Conservation (phyloP, 1,140 invertebrate genomes). For the Leucophenga varia region DNA sequence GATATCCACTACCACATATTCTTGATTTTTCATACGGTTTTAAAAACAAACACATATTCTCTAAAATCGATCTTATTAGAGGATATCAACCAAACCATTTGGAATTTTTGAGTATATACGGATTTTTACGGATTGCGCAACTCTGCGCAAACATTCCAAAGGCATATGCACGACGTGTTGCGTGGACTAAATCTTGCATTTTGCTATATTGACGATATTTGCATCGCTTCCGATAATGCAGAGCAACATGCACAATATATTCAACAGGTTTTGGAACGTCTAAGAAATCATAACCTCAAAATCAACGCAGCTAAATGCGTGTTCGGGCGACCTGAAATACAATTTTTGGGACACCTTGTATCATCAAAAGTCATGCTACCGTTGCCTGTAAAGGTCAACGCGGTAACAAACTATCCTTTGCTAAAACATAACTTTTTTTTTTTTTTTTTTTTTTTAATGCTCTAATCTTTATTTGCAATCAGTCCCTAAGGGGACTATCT, state of each 20-base stretch:
- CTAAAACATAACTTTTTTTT: conserved; percentile 4
- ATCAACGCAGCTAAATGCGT: conserved; percentile 33
- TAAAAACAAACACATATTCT: too few species aligned
- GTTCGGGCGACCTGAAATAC: conserved; percentile 29
- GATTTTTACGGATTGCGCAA: conserved; percentile 40
- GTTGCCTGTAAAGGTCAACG: conserved; percentile 14
- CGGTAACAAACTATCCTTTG: conserved; percentile 20
- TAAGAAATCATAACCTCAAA: conserved; percentile 26
- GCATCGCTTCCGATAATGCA: conserved; percentile 40
- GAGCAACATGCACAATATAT: conserved; percentile 38
- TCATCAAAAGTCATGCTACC: conserved; percentile 24
- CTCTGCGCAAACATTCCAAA: conserved; percentile 19
- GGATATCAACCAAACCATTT: conserved; percentile 57
- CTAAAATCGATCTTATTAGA: conserved; percentile 58
- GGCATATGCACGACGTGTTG: not conserved
- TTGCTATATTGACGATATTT: too few species aligned
- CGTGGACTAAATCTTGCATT: not conserved
- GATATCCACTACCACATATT: too few species aligned
- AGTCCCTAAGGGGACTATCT: too few species aligned
- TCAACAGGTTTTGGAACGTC: conserved; percentile 17
- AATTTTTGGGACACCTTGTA: conserved; percentile 29
- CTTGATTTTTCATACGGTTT: too few species aligned
- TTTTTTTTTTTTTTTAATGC: too few species aligned
- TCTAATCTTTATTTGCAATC: too few species aligned
- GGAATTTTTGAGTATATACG: conserved; percentile 36